Evolutionary conservation across 2,113 vertebrate species (phyloP).

Genomic region (Macrotus californicus): DNA sequence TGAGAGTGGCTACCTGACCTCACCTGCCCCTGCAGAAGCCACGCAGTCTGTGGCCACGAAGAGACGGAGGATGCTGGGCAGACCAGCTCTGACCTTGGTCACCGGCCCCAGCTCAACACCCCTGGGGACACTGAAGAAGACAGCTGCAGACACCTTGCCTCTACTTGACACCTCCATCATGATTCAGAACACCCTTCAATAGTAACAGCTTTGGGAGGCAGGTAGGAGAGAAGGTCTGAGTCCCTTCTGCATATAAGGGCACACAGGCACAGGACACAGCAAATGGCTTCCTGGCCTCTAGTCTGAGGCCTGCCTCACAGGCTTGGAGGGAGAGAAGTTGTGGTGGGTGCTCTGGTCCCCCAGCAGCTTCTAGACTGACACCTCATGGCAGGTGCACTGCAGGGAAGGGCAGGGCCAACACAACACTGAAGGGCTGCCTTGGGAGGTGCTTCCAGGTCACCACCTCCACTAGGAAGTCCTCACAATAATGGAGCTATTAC

Average conservation of each 20-base stretch:
- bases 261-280: background rate
- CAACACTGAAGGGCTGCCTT: background rate
- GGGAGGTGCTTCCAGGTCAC: background rate
- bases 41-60: background rate
- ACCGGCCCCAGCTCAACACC: background rate
- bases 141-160: background rate
- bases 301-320: background rate
- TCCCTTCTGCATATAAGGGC: background rate
- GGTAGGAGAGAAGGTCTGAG: background rate
- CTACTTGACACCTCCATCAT: fast-evolving
- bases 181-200: background rate
- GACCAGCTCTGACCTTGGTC: background rate
- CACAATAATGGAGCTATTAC: conserved; percentile 47
- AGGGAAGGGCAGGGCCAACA: background rate
- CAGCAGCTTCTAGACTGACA: background rate
- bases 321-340: background rate
- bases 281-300: background rate
- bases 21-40: background rate
- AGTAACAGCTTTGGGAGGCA: background rate
- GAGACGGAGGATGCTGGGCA: background rate
- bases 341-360: background rate
- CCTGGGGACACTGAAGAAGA: background rate
- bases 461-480: background rate
- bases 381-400: background rate
- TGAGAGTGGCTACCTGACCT: background rate